phyloP scores from a whole-genome alignment of 2,797 vertebrate species.

The Cryptoblepharus egeriae region DNA sequence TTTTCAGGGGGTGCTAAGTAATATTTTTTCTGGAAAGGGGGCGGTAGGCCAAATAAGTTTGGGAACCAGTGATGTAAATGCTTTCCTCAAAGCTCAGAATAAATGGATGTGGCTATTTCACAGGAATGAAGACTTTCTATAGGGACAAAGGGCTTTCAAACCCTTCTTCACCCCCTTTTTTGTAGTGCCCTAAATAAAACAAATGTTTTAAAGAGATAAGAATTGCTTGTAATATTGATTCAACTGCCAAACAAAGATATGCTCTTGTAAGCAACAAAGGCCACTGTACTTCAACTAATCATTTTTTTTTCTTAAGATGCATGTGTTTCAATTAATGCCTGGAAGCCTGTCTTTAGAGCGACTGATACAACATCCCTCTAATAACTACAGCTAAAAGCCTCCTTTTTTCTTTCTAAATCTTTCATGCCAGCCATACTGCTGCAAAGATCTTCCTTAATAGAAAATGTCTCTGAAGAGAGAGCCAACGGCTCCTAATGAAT shows the following conservation, averaged over 20 bases:
- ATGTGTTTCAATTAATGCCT: constrained; percentile 71
- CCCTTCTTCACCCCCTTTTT: neutral
- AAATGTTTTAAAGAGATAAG: constrained; percentile 71
- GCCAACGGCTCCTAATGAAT: constrained; percentile 77
- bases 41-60: no score
- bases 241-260: constrained; percentile 51
- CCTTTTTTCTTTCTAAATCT: constrained; percentile 53
- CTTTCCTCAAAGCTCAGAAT: neutral
- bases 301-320: constrained; percentile 40
- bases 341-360: constrained; percentile 66
- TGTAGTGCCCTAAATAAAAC: constrained; percentile 55
- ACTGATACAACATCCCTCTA: constrained; percentile 54
- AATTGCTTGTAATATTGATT: constrained; percentile 69
- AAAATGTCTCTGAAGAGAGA: constrained; percentile 69
- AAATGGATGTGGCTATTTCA: neutral
- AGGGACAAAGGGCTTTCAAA: no score
- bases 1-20: no score
- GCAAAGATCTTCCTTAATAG: constrained; percentile 72
- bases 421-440: constrained; percentile 59
- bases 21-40: no score
- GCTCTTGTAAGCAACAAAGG: constrained; percentile 52
- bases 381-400: constrained; percentile 61
- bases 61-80: no score
- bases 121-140: neutral
- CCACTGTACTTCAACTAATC: constrained; percentile 48